Conservation (phyloP, 2,888 invertebrate species). For the Lithophane socia region DNA sequence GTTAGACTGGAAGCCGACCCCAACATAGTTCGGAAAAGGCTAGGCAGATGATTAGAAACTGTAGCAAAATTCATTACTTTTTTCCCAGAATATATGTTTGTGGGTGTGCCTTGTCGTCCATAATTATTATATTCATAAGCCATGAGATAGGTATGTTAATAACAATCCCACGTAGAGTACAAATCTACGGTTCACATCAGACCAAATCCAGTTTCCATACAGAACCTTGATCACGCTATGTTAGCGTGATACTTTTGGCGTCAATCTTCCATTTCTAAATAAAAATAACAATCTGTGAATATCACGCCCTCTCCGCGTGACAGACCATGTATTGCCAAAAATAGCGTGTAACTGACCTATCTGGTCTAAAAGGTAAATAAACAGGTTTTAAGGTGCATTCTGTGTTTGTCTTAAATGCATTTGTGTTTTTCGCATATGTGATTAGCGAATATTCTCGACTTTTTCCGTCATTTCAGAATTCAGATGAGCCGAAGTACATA, state of each 20-base stretch:
- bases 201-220: constrained; percentile 13
- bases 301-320: constrained; percentile 24
- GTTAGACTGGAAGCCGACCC: too few relatives aligned
- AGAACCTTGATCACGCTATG: constrained; percentile 13
- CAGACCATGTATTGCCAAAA: not conserved
- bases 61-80: not conserved
- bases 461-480: constrained; percentile 78
- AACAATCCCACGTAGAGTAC: not conserved
- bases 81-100: not conserved
- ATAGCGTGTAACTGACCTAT: constrained; percentile 1
- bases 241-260: constrained; percentile 13
- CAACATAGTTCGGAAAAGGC: too few relatives aligned
- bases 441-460: not conserved
- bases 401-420: not conserved
- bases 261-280: constrained; percentile 9
- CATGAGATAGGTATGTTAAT: not conserved
- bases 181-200: constrained; percentile 20
- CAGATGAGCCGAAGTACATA: constrained; percentile 91
- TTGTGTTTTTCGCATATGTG: not conserved
- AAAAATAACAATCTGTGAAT: not conserved
- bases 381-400: constrained; percentile 13
- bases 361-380: not conserved
- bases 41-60: not conserved
- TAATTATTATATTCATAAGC: not conserved
- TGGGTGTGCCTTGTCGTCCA: not conserved